These are phyloP conservation scores for Campodea augens DNA, from an alignment of 1,140 invertebrate genomes.

Conservation along the genomic window DNA sequence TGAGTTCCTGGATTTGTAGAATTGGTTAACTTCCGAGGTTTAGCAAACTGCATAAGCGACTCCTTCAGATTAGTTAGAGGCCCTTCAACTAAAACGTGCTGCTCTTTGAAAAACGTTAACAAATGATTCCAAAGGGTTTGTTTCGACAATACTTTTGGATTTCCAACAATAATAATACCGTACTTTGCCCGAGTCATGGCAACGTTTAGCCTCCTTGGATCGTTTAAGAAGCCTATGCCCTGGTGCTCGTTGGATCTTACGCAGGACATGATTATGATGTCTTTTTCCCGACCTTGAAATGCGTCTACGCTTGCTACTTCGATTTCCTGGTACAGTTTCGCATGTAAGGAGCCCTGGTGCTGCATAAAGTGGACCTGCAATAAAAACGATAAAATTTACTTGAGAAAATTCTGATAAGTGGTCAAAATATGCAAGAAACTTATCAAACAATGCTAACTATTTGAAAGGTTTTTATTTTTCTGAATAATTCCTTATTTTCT, in stretches of 20 bases:
- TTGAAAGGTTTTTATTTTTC: too few relatives aligned
- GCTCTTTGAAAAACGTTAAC: slow-evolving; percentile 93
- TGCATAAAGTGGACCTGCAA: slow-evolving; percentile 97
- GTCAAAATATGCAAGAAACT: too few relatives aligned
- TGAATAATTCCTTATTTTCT: too few relatives aligned
- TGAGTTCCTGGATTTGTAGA: slow-evolving; percentile 85
- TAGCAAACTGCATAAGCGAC: slow-evolving; percentile 89
- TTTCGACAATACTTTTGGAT: slow-evolving; percentile 54
- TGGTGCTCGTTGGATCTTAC: slow-evolving; percentile 81
- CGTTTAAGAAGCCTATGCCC: slow-evolving; percentile 88
- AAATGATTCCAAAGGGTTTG: slow-evolving; percentile 98
- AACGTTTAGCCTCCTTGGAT: slow-evolving; percentile 92
- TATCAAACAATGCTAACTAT: too few relatives aligned
- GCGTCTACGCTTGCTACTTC: slow-evolving; percentile 99
- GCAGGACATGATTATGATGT: slow-evolving; percentile 96
- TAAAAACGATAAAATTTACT: too few relatives aligned
- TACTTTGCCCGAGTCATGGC: slow-evolving; percentile 93
- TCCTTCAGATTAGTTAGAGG: slow-evolving; percentile 94
- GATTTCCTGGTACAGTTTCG: slow-evolving; percentile 94
- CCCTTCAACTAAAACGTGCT: slow-evolving; percentile 93
- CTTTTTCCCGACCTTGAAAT: slow-evolving; percentile 94
- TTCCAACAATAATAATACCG: slow-evolving; percentile 96
- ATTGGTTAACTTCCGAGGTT: slow-evolving; percentile 88
- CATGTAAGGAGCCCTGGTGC: slow-evolving; percentile 89
- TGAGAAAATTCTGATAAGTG: too few relatives aligned